Base-by-base conservation (phyloP, 2,888 invertebrate species). In the Penaeus monodon region DNA sequence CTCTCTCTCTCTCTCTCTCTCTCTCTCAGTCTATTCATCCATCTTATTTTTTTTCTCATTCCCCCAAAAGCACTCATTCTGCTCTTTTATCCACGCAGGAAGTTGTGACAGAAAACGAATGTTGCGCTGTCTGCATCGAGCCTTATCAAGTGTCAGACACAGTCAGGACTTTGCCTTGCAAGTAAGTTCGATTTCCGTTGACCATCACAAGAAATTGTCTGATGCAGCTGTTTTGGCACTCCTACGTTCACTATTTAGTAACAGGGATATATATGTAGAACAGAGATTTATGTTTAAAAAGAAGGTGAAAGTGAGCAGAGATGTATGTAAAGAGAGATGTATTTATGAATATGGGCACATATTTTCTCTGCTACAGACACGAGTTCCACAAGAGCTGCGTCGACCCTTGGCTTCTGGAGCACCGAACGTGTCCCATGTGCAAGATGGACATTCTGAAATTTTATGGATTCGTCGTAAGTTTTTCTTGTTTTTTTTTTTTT, bases 361-460 rank as follows among this genome's bases (percentile, higher is more conserved):
- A 8, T 10, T 17, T 57, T 57, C 17, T 57, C 17, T 14, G 10
- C 57, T 94, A 2, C 94, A 98, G 98, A 92, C 98, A 98, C 93
- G 96, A 97, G 92, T 98, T 98, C 93, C 98, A 98, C 94, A 98
- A 97, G 94, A 95, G 94, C 91, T 98, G 98, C 94, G 97, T 98
- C 92, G 98, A 98, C 93, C 98, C 98, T 29, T 98, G 98, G 98
- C 94, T 98, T 89, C 93, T 98, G 91, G 98, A 98, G 92, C 97
- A 98, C 92, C 94, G 98, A 90, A 98, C 98, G 64, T 98, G 98
- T 93, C 98, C 98, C 20, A 98, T 98, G 97, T 98, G 98, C 93
- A 98, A 98, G 93, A 95, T 97, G 95, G 98, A 98, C 93, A 98
- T 98, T 91, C 94, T 98, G 89, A 96, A 97, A 92, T 95, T 96